Evolutionary conservation across 1,140 invertebrate genomes (phyloP).

Genomic region (Agrilus planipennis): DNA sequence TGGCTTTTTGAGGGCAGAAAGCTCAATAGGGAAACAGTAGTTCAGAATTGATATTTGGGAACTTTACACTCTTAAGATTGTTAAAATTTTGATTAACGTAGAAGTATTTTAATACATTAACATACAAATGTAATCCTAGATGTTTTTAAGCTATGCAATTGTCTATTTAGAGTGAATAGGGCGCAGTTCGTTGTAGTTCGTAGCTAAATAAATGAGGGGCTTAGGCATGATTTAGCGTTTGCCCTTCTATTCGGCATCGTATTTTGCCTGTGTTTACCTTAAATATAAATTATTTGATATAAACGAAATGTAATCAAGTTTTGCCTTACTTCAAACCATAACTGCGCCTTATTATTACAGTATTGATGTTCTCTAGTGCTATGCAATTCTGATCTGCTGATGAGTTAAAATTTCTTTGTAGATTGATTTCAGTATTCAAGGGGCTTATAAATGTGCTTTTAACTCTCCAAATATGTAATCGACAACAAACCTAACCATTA

Average conservation of each 20-base stretch:
- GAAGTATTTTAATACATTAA: not conserved
- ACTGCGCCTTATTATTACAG: too few relatives aligned
- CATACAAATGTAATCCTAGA: not conserved
- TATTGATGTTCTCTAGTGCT: conserved; percentile 17
- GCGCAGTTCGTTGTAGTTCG: conserved; percentile 6
- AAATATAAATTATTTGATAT: too few relatives aligned
- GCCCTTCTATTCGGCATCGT: too few relatives aligned
- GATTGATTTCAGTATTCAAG: conserved; percentile 34
- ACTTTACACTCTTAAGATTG: conserved; percentile 6
- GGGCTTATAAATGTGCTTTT: conserved; percentile 11
- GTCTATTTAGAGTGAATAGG: conserved; percentile 6
- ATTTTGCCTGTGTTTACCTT: too few relatives aligned
- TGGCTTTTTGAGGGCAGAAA: conserved; percentile 31
- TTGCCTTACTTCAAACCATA: too few relatives aligned
- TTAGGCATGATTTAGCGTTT: too few relatives aligned
- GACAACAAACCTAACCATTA: not conserved
- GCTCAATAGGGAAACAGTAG: conserved; percentile 30
- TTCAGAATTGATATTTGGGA: conserved; percentile 28
- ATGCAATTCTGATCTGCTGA: conserved; percentile 34
- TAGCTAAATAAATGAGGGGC: too few relatives aligned
- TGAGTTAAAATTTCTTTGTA: conserved; percentile 21
- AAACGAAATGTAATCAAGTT: conserved; percentile 12
- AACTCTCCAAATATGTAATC: conserved; percentile 4
- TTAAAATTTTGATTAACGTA: not conserved
- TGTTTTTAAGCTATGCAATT: not conserved